These are phyloP conservation scores for Odocoileus virginianus DNA, from an alignment of 2,113 vertebrate species.

Conservation along the genomic window DNA sequence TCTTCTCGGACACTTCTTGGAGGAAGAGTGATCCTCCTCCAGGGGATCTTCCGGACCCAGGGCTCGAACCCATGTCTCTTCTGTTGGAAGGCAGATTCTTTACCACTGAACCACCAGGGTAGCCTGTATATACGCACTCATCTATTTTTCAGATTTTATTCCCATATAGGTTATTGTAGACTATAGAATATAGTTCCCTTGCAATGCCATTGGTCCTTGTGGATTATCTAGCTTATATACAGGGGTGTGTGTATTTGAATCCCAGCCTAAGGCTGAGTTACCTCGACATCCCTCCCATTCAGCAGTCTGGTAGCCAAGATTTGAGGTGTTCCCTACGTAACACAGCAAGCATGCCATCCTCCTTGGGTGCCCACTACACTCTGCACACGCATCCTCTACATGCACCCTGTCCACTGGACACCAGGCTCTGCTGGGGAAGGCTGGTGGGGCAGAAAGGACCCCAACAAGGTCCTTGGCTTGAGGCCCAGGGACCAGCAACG, in stretches of 20 bases:
- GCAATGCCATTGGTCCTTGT: not conserved
- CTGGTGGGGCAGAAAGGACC: not conserved
- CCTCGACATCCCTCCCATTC: not conserved
- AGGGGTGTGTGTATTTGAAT: not conserved
- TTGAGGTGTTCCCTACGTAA: rapidly evolving
- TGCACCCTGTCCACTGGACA: not conserved
- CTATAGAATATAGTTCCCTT: rapidly evolving
- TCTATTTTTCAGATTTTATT: not conserved
- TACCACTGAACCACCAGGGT: not conserved
- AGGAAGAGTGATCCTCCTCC: not conserved
- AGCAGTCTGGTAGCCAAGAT: not conserved
- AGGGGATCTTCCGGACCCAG: not conserved
- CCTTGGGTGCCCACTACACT: not conserved
- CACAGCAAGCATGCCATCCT: not conserved
- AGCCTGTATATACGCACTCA: rapidly evolving
- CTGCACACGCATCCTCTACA: rapidly evolving
- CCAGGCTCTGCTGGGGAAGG: not conserved
- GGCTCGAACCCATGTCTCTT: not conserved
- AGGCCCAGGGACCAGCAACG: not conserved
- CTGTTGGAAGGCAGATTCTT: not conserved
- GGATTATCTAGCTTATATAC: not conserved
- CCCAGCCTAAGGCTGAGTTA: rapidly evolving
- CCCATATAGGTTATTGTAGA: not conserved
- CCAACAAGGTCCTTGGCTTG: not conserved
- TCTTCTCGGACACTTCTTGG: too few species aligned